Conservation (phyloP, 2,888 invertebrate genomes). For the Andricus quercusramuli region DNA sequence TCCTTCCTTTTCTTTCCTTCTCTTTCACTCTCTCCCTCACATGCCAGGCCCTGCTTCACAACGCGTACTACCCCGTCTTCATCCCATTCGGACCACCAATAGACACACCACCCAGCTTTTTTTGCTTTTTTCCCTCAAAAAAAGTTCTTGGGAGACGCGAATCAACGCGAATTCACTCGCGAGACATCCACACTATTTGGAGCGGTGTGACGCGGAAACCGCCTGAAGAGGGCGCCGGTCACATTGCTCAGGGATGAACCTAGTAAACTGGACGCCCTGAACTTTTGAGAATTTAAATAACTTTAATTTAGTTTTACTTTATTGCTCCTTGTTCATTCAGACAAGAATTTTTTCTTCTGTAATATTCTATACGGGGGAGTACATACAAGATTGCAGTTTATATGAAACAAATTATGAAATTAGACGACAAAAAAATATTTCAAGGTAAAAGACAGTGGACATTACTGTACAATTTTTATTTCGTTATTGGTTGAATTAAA, state of each 20-base stretch:
- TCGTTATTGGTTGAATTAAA: too few species aligned
- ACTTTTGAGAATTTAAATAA: neutral
- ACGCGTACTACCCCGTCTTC: conserved; percentile 48
- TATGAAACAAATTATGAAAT: too few species aligned
- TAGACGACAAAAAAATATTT: too few species aligned
- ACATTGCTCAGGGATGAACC: neutral
- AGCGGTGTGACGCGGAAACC: conserved; percentile 82
- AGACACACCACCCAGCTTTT: conserved; percentile 45
- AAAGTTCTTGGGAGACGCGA: conserved; percentile 16
- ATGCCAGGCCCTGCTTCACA: conserved; percentile 45
- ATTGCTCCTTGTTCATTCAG: too few species aligned
- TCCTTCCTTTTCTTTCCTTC: conserved; percentile 15
- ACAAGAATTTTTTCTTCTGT: too few species aligned
- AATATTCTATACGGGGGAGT: too few species aligned
- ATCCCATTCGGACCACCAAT: conserved; percentile 48
- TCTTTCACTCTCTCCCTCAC: conserved; percentile 30
- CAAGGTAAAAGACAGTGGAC: too few species aligned
- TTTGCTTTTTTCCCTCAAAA: conserved; percentile 74
- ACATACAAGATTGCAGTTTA: too few species aligned
- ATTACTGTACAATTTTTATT: too few species aligned
- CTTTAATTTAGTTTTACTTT: too few species aligned
- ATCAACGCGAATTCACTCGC: conserved; percentile 53
- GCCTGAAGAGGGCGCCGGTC: conserved; percentile 82
- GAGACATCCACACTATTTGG: conserved; percentile 72
- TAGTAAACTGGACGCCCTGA: neutral